Base-by-base conservation (phyloP, 1,140 invertebrate species). In the Copidosoma floridanum region DNA sequence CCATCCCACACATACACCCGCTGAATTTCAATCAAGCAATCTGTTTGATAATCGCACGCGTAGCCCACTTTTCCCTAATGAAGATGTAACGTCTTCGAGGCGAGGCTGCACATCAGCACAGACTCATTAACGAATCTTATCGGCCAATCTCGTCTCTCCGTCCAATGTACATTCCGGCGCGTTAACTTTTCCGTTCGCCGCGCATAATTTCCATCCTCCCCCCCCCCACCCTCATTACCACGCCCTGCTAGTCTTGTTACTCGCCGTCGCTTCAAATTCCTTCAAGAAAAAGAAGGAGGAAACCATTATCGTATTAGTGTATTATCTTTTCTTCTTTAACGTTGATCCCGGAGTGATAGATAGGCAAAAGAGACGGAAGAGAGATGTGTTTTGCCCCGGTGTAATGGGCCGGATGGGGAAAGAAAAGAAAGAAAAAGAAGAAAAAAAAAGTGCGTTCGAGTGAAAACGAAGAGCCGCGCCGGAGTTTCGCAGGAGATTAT, bases 91-190 rank as follows among this genome's bases (percentile, higher is more conserved):
- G 35, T 29, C 10, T 8, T 24, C 14, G 46, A 40, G 14, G 16
- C 29, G 16, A 41, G 38, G 10, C 47, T 12, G 14, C 26, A 50
- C 41, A 26, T 50, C 44, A 43, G 10, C n/a, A n/a, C n/a, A n/a
- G 27, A 16, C 47, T 58, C 47, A 35, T 51, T 58, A 58, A 23
- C 37, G 35, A 50, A 51, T 51, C 56, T 58, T 58, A 51, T 51
- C 56, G 8, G 10, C n/a, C 14, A 1, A 51, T 58, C 56, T 58
- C 37, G 43, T 51, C 47, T 32, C n/a, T n/a, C n/a, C n/a, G n/a
- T n/a, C n/a, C n/a, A 12, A 44, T 11, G 16, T 29, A 1, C 24
- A 7, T 48, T 3, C 26, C 23, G 14, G 12, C 16, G 8, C 20
- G 18, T 21, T 51, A 23, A 37, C 32, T 51, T 14, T 50, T 32